Evolutionary conservation across 1,140 invertebrate species (phyloP), one percentile per base, ranked within the genome.

Genomic region (Gryon sp.): DNA sequence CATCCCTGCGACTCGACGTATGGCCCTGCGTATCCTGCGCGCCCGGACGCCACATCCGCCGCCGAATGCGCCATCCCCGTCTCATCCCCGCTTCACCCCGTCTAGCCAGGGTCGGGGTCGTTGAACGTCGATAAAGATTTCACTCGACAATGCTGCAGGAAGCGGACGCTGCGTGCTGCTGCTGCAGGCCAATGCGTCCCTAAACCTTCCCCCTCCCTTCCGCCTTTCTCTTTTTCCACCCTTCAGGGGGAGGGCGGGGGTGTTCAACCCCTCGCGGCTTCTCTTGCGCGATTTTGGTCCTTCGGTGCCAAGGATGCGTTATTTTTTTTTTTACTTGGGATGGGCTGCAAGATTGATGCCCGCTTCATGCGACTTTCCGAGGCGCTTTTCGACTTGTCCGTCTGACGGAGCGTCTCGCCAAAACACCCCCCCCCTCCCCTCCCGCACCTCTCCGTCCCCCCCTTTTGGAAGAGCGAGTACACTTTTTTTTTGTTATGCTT

Each of bases 81-180:
- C n/a, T n/a, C n/a, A n/a, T n/a, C n/a, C n/a, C n/a, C n/a, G n/a
- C n/a, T n/a, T n/a, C n/a, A n/a, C n/a, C n/a, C n/a, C 82, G 87
- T 89, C 87, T 89, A 87, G 87, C 87, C 87, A 88, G 87, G 86
- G 85, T 88, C 86, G 87, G 87, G 86, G 86, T 89, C 87, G 84
- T 89, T 89, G 87, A 88, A 89, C 87, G 87, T 89, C 86, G 87
- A 88, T 89, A 88, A 89, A 89, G 87, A 89, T 88, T 89, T 84
- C 83, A 86, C 85, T 86, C 85, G 70, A 80, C 87, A 82, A 78
- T 84, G 78, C 84, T 78, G 80, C 83, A 78, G 79, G 74, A 60
- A 63, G 63, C 55, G 57, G 66, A 50, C 48, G 74, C 65, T 73
- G 74, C 72, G 52, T 48, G 69, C 70, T 15, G 53, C 41, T 60